phyloP scores from a whole-genome alignment of 2,797 vertebrate species.

The Cottoperca gobio region DNA sequence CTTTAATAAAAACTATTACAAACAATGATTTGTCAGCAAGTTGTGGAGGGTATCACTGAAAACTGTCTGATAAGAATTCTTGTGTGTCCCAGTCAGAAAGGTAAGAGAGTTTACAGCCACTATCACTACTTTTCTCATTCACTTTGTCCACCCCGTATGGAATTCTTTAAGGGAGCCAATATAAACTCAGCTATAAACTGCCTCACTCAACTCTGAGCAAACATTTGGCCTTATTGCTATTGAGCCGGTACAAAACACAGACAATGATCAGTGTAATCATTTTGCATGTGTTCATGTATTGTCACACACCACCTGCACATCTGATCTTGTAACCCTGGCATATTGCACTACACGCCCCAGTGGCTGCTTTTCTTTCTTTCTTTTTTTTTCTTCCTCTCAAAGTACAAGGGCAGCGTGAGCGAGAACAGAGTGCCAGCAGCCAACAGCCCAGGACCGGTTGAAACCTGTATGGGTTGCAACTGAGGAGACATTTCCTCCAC shows the following conservation, averaged over 20 bases:
- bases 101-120: not conserved
- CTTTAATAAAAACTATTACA: not conserved
- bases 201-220: conserved; percentile 17
- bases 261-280: conserved; percentile 12
- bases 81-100: not conserved
- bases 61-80: not conserved
- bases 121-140: not conserved
- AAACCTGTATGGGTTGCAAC: conserved; percentile 79
- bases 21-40: not conserved
- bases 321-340: conserved; percentile 15
- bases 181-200: not conserved
- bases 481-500: conserved; percentile 74
- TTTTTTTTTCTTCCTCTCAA: conserved; percentile 38
- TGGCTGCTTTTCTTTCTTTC: conserved; percentile 36
- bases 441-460: conserved; percentile 80
- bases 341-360: conserved; percentile 8
- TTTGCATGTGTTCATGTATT: conserved; percentile 1
- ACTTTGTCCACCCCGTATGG: not conserved
- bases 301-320: conserved; percentile 23
- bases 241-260: not conserved
- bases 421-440: conserved; percentile 52
- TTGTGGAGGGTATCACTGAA: not conserved
- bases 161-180: not conserved
- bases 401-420: conserved; percentile 64
- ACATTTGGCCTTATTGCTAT: not conserved